A percentile compares a stretch with the other conserved stretches of the same genome.
phyloP scores from a whole-genome alignment of 2,888 invertebrate species.

The Biston stratarius region DNA sequence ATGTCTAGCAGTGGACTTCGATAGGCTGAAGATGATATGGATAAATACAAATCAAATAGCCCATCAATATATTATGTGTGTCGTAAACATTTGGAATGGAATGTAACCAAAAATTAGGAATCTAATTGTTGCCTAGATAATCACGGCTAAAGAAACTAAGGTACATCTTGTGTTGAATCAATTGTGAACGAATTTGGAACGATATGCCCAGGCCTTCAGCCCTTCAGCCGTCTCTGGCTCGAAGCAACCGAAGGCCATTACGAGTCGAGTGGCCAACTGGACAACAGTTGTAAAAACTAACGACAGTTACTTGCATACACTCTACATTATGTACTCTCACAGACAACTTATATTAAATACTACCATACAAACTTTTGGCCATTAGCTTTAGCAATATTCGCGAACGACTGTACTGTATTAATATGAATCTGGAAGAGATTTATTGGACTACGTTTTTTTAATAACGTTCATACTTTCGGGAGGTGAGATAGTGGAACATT shows the following conservation, averaged over 20 bases:
- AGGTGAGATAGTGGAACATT: constrained; percentile 24
- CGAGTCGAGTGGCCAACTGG: constrained; percentile 45
- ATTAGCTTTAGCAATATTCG: constrained; percentile 14
- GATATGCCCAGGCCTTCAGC: not conserved
- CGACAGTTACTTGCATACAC: constrained; percentile 46
- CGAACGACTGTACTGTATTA: constrained; percentile 23
- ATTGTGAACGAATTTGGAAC: too few species aligned
- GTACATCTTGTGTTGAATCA: too few species aligned
- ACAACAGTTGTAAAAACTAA: constrained; percentile 62
- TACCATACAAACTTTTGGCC: constrained; percentile 13
- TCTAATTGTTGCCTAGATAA: too few species aligned
- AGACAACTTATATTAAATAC: constrained; percentile 31
- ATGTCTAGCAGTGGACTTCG: too few species aligned
- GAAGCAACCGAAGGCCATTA: constrained; percentile 46
- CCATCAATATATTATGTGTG: too few species aligned
- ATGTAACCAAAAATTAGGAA: too few species aligned
- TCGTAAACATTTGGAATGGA: too few species aligned
- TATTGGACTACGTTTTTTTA: constrained; percentile 28
- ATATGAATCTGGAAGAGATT: constrained; percentile 29
- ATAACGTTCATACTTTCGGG: constrained; percentile 21
- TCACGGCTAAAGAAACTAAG: too few species aligned
- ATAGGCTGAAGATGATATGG: too few species aligned
- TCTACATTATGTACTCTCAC: constrained; percentile 40
- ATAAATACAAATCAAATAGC: too few species aligned
- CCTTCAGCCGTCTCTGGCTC: constrained; percentile 32